These are phyloP conservation scores for Neoscelio sp. DNA, from an alignment of 2,888 invertebrate genomes.

Conservation along the genomic window DNA sequence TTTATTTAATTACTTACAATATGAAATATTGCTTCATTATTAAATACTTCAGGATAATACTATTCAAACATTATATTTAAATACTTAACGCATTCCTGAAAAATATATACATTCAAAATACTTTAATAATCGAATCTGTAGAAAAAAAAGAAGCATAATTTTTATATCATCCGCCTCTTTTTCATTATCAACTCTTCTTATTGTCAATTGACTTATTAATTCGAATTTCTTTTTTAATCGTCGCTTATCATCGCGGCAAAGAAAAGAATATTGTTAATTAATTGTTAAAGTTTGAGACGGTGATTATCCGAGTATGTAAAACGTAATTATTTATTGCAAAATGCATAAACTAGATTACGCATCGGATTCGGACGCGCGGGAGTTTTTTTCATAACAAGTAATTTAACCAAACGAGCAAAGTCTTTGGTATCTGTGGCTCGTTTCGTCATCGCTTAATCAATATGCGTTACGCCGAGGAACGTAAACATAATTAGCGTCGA, in stretches of 20 bases:
- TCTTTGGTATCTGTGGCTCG: constrained; percentile 46
- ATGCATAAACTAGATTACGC: constrained; percentile 16
- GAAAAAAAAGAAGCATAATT: no score
- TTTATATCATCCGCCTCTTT: no score
- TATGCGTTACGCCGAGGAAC: constrained; percentile 57
- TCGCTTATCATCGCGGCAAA: background rate
- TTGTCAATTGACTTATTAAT: background rate
- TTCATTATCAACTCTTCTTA: no score
- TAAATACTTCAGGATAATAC: no score
- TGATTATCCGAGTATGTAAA: constrained; percentile 11
- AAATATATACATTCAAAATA: no score
- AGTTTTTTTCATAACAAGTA: constrained; percentile 44
- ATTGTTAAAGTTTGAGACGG: constrained; percentile 17
- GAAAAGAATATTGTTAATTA: constrained; percentile 22
- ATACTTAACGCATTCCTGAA: no score
- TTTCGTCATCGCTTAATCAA: constrained; percentile 65
- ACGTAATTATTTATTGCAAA: background rate
- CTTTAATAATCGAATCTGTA: no score
- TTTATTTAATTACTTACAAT: no score
- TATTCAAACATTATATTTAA: no score
- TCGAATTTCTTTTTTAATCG: background rate
- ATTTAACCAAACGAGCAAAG: constrained; percentile 60
- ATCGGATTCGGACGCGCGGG: background rate
- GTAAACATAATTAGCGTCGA: constrained; percentile 67
- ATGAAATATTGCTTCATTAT: no score